Evolutionary conservation across 1,140 invertebrate genomes (phyloP), one percentile per base, ranked within the genome.

Genomic region (Drosophila sturtevanti): DNA sequence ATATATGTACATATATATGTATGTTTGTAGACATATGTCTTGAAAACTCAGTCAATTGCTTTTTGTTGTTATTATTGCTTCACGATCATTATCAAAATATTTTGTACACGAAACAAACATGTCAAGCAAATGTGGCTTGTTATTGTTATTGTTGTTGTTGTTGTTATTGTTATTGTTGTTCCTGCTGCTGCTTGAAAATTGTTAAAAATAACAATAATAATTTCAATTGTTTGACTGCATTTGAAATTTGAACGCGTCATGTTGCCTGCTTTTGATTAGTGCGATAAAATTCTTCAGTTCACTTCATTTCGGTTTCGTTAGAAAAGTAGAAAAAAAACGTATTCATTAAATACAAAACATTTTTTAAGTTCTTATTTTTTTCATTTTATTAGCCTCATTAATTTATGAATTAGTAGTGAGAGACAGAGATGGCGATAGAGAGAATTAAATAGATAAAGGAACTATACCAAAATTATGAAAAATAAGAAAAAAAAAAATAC

Each of bases 61-160:
- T 86, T 82, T 68, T 76, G 79, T 87, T 87, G 82, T 87, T 66
- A 72, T 68, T 72, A 41, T 63, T 51, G 38, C 66, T 51, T 35
- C 35, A 52, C 59, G 80, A 86, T 86, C 71, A 71, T 79, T 86
- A 87, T 86, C 81, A 86, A 81, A 81, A 79, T 86, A 87, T 87
- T 85, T 81, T 87, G 65, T 87, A 86, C 81, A 87, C 79, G 82
- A 81, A 87, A 82, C 65, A 72, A 75, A 87, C 81, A 86, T 87
- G 81, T 86, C 81, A 86, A 86, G 81, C 81, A 87, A 86, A 86
- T 87, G 82, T 51, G 62, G n/a, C 56, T 64, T 55, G 55, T 63
- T 58, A 10, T 60, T 34, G 44, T 61, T 41, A 12, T 35, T 35
- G 22, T 34, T 38, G 22, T 59, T 59, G 41, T 60, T 56, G n/a